Conservation (phyloP, 2,797 vertebrate genomes). For the Syngnathus acus region DNA sequence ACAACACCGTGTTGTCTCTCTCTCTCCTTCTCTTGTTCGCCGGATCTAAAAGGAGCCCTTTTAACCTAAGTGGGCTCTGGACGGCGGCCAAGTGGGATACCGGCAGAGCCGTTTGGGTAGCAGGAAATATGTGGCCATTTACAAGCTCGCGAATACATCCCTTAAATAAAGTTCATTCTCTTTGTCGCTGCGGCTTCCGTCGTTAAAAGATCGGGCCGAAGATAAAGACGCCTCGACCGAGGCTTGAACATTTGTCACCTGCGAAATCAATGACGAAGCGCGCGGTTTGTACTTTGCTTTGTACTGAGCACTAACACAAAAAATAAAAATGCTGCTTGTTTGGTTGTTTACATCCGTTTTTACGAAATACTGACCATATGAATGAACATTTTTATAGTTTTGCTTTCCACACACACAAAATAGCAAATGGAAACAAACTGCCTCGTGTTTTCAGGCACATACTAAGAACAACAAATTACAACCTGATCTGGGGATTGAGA, state of each 20-base stretch:
- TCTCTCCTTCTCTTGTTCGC: conserved; percentile 26
- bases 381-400: too few relatives aligned
- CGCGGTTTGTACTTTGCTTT: not conserved
- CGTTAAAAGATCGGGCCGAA: conserved; percentile 6
- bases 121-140: conserved; percentile 59
- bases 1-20: conserved; percentile 39
- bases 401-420: too few relatives aligned
- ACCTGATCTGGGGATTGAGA: not conserved
- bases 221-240: not conserved
- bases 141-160: conserved; percentile 44
- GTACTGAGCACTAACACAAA: not conserved
- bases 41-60: conserved; percentile 37
- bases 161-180: conserved; percentile 30
- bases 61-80: conserved; percentile 58
- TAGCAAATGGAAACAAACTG: not conserved
- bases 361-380: too few relatives aligned
- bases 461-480: not conserved
- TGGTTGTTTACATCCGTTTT: not conserved
- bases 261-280: not conserved
- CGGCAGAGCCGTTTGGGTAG: conserved; percentile 58
- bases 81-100: conserved; percentile 61
- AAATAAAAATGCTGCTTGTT: not conserved
- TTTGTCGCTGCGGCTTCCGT: conserved; percentile 43
- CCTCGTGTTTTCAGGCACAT: not conserved
- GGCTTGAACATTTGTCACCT: conserved; percentile 1